phyloP scores from a whole-genome alignment of 23 tunicate species.

The Pegea sp. region DNA sequence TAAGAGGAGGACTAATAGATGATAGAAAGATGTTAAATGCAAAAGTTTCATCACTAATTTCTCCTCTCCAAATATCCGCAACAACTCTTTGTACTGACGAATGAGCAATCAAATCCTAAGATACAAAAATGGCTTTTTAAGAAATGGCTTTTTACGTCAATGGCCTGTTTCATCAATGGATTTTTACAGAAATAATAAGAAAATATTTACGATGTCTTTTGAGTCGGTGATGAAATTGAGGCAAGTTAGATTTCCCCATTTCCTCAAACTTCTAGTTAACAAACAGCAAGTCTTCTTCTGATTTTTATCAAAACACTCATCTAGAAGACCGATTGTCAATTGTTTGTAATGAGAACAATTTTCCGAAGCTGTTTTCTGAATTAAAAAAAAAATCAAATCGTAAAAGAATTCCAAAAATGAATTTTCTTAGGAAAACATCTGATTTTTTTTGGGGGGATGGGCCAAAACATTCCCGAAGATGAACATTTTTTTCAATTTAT shows the following conservation, averaged over 20 bases:
- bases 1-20: conserved; percentile 4
- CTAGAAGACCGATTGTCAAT: conserved; percentile 13
- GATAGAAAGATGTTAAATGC: neutral
- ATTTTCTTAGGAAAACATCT: too few species aligned
- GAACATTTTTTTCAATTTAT: too few species aligned
- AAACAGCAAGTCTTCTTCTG: conserved; percentile 4
- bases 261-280: conserved; percentile 10
- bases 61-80: conserved; percentile 46
- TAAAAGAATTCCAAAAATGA: too few species aligned
- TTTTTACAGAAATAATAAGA: neutral
- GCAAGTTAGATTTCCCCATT: conserved; percentile 54
- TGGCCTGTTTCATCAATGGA: neutral
- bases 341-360: too few species aligned
- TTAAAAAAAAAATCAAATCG: too few species aligned
- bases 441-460: too few species aligned
- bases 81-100: conserved; percentile 44
- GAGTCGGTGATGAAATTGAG: conserved; percentile 36
- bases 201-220: conserved; percentile 11
- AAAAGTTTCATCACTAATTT: conserved; percentile 1
- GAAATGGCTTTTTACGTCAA: neutral
- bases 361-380: too few species aligned
- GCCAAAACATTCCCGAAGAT: too few species aligned
- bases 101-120: conserved; percentile 48
- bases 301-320: conserved; percentile 22
- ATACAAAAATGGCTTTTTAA: too few species aligned